These are phyloP conservation scores for Ophion ellenae DNA, from an alignment of 2,888 invertebrate genomes.

Conservation along the genomic window DNA sequence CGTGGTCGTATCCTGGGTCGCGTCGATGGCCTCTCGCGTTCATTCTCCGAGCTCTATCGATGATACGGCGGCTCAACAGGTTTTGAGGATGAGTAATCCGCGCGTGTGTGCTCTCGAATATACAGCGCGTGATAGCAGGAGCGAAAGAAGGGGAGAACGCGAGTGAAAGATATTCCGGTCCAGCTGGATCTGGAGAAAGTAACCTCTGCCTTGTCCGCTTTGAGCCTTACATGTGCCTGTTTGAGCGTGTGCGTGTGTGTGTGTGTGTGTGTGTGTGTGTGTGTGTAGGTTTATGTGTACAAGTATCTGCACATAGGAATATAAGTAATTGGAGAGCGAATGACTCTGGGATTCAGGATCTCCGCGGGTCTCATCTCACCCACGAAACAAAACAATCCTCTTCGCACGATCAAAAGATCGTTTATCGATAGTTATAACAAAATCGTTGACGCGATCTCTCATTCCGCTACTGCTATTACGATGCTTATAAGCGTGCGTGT, in stretches of 20 bases:
- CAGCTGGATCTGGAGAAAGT: conserved; percentile 75
- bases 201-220: conserved; percentile 55
- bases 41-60: neutral
- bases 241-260: neutral
- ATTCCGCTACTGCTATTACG: conserved; percentile 17
- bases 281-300: neutral
- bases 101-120: conserved; percentile 8
- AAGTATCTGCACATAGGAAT: conserved; percentile 2
- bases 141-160: conserved; percentile 25
- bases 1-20: conserved; percentile 37
- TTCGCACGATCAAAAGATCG: conserved; percentile 42
- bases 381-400: conserved; percentile 13
- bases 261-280: neutral
- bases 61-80: conserved; percentile 37
- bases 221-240: conserved; percentile 14
- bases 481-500: neutral
- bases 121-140: conserved; percentile 5
- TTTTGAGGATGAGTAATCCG: conserved; percentile 70
- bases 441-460: conserved; percentile 48
- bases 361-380: conserved; percentile 35
- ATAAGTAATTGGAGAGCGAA: conserved; percentile 2
- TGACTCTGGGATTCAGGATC: conserved; percentile 50
- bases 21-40: neutral
- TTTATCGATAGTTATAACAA: conserved; percentile 48
- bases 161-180: conserved; percentile 74